These are phyloP conservation scores for Chaetogeoica ovagalla DNA, from an alignment of 2,888 invertebrate species.

Conservation along the genomic window DNA sequence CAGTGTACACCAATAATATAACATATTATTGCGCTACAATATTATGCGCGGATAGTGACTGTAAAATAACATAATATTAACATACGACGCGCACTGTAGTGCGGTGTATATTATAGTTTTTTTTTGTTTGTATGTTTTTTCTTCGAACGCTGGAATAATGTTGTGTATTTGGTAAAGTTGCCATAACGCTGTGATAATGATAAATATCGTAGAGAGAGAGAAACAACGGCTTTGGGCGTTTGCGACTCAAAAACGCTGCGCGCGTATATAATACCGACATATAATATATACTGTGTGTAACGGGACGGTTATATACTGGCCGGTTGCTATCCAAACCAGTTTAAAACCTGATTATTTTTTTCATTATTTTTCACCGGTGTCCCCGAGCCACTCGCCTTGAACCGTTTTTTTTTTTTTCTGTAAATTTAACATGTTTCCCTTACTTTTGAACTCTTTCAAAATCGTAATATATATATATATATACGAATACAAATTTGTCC, in stretches of 20 bases:
- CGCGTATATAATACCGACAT: no score
- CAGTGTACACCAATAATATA: no score
- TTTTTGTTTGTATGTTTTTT: no score
- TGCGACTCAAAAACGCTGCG: not conserved
- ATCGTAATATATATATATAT: not conserved
- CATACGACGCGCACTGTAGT: no score
- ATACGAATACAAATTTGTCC: not conserved
- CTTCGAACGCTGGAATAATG: no score
- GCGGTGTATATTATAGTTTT: no score
- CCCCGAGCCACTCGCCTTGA: constrained; percentile 41
- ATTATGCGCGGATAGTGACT: no score
- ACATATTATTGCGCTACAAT: no score
- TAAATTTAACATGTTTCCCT: constrained; percentile 39
- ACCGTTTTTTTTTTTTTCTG: constrained; percentile 25
- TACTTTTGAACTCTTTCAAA: constrained; percentile 42
- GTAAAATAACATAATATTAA: no score
- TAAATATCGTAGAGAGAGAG: not conserved
- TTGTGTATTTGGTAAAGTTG: not conserved
- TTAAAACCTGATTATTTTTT: constrained; percentile 35
- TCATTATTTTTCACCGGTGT: constrained; percentile 6
- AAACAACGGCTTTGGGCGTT: constrained; percentile 44
- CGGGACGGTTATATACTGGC: not conserved
- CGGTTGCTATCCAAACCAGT: constrained; percentile 26
- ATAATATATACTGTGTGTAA: no score
- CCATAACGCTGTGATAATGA: constrained; percentile 36